These are phyloP conservation scores for Pachyuromys duprasi DNA, from an alignment of 2,797 vertebrate genomes.

Conservation along the genomic window DNA sequence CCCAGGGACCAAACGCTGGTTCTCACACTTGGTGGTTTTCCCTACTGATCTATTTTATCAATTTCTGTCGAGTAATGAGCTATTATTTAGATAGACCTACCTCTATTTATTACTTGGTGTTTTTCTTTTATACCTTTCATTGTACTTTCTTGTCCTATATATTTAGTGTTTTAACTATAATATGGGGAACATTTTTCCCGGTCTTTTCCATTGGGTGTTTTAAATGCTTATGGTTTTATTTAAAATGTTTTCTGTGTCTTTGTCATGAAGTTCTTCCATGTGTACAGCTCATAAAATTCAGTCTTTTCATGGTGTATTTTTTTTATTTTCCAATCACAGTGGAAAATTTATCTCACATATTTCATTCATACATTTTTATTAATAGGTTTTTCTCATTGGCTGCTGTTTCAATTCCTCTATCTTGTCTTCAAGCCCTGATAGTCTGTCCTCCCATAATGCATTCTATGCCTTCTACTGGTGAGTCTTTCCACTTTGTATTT, in stretches of 20 bases:
- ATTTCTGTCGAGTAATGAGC: neutral
- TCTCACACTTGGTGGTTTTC: neutral
- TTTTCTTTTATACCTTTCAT: neutral
- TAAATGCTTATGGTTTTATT: neutral
- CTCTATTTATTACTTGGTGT: neutral
- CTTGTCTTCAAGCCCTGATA: neutral
- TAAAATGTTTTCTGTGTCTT: neutral
- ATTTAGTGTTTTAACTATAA: neutral
- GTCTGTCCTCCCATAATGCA: neutral
- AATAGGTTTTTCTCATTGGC: no score
- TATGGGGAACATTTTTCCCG: neutral
- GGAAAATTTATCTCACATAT: neutral
- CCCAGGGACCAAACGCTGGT: neutral
- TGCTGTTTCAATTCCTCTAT: neutral
- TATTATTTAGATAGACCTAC: neutral
- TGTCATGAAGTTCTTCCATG: neutral
- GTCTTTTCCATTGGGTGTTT: neutral
- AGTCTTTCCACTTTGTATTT: neutral
- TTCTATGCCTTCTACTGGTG: neutral
- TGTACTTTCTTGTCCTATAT: neutral
- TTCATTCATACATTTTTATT: neutral
- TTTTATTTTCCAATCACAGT: no score
- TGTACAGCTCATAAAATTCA: neutral
- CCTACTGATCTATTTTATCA: neutral
- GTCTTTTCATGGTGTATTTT: neutral